phyloP scores from a whole-genome alignment of 2,888 invertebrate genomes.

The Brachypterus glaber region DNA sequence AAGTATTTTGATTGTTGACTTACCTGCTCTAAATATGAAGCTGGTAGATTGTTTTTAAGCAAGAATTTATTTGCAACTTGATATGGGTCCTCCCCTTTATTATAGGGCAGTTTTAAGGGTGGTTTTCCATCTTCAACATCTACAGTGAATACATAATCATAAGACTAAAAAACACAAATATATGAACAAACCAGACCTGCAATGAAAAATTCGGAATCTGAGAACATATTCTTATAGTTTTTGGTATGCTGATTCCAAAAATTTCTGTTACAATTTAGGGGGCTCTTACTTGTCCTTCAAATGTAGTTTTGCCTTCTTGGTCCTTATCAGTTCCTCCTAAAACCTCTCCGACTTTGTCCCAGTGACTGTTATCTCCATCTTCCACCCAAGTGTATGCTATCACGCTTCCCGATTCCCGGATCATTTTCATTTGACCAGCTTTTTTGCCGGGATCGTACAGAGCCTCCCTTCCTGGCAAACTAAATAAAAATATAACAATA shows the following conservation, averaged over 20 bases:
- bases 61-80: slow-evolving; percentile 84
- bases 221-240: slow-evolving; percentile 4
- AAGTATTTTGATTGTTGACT: no score
- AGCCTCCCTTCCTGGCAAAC: slow-evolving; percentile 73
- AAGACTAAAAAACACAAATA: slow-evolving; percentile 48
- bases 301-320: slow-evolving; percentile 63
- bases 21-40: slow-evolving; percentile 73
- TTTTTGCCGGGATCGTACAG: slow-evolving; percentile 64
- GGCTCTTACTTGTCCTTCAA: slow-evolving; percentile 72
- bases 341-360: slow-evolving; percentile 86
- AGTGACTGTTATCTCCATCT: slow-evolving; percentile 45
- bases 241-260: no score
- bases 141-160: slow-evolving; percentile 94
- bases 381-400: slow-evolving; percentile 75
- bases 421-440: slow-evolving; percentile 79
- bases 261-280: no score
- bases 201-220: neutral
- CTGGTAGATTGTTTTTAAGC: slow-evolving; percentile 71
- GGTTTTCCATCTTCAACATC: slow-evolving; percentile 87
- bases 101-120: slow-evolving; percentile 84
- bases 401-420: slow-evolving; percentile 63
- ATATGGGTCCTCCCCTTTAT: slow-evolving; percentile 87
- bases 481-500: slow-evolving; percentile 34
- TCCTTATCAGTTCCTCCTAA: slow-evolving; percentile 61
- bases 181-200: slow-evolving; percentile 7